phyloP scores from a whole-genome alignment of 2,797 vertebrate genomes.

The Kryptopterus vitreolus region DNA sequence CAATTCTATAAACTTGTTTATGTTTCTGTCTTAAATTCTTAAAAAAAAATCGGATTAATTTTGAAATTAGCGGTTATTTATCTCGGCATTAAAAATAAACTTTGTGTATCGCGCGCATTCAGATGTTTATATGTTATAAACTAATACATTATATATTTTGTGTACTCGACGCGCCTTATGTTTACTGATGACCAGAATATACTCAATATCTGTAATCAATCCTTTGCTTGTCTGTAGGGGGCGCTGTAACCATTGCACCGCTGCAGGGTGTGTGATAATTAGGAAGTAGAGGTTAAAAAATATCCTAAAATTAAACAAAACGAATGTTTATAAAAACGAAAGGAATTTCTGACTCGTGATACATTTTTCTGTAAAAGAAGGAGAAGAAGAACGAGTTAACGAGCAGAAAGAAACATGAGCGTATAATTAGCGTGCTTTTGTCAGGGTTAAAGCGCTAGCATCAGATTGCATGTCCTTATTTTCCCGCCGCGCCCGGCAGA shows the following conservation, averaged over 20 bases:
- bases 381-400: too few relatives aligned
- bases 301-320: too few relatives aligned
- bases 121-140: not conserved
- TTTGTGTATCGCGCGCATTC: not conserved
- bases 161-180: not conserved
- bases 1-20: too few relatives aligned
- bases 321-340: too few relatives aligned
- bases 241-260: not conserved
- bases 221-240: not conserved
- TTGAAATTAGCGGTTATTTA: too few relatives aligned
- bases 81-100: too few relatives aligned
- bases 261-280: not conserved
- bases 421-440: not conserved
- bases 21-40: not conserved
- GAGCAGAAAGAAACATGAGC: not conserved
- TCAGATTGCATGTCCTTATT: constrained; percentile 32
- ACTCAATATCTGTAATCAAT: not conserved
- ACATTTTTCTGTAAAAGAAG: too few relatives aligned
- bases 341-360: too few relatives aligned
- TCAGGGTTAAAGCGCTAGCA: not conserved
- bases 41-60: too few relatives aligned
- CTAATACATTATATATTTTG: not conserved
- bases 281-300: not conserved
- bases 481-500: constrained; percentile 32
- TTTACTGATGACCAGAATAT: not conserved